Conservation (phyloP, 2,797 vertebrate species). For the Pseudocheirus occidentalis region DNA sequence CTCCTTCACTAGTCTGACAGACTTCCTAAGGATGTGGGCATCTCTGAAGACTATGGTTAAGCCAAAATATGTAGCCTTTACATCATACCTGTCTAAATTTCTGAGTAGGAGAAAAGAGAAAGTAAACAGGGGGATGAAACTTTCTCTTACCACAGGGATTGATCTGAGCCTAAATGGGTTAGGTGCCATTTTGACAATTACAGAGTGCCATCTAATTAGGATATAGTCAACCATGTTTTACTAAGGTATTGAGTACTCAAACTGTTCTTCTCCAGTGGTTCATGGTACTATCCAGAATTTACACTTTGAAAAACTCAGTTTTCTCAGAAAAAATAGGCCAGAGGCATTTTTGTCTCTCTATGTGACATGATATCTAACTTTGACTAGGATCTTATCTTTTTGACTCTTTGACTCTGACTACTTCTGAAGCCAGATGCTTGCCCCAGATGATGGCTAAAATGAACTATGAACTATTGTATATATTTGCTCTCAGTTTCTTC, state of each 20-base stretch:
- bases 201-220: background rate
- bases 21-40: background rate
- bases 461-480: background rate
- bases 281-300: background rate
- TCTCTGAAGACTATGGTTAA: background rate
- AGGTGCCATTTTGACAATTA: background rate
- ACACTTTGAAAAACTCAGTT: background rate
- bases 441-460: background rate
- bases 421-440: background rate
- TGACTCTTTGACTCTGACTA: background rate
- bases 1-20: background rate
- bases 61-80: background rate
- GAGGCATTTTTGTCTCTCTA: background rate
- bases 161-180: background rate
- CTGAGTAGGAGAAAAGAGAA: background rate
- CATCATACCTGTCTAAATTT: background rate
- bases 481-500: background rate
- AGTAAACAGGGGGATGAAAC: background rate
- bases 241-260: background rate
- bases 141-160: background rate
- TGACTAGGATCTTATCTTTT: background rate
- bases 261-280: background rate
- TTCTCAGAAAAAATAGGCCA: background rate
- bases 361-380: background rate
- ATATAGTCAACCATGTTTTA: background rate